These are phyloP conservation scores for Hypena proboscidalis DNA, from an alignment of 2,888 invertebrate genomes.

Conservation along the genomic window DNA sequence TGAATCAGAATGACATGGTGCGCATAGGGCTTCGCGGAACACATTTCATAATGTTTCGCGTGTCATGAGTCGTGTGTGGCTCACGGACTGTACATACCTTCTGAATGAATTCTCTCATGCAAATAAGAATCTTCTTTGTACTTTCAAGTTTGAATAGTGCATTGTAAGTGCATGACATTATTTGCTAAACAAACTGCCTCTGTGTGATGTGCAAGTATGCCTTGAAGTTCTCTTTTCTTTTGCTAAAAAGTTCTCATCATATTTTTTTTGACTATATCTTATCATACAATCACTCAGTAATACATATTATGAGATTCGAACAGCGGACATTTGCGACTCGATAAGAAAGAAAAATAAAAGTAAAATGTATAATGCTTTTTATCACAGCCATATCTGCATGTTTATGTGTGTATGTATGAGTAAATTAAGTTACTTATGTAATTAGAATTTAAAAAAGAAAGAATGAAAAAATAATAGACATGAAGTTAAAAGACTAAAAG, in stretches of 20 bases:
- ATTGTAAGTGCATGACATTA: too few species aligned
- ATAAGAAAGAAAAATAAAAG: too few species aligned
- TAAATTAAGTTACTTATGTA: conserved; percentile 29
- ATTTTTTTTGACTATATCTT: not conserved
- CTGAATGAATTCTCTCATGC: conserved; percentile 1
- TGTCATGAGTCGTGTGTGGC: conserved; percentile 3
- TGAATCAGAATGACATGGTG: not conserved
- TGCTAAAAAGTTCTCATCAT: too few species aligned
- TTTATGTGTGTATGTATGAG: conserved; percentile 13
- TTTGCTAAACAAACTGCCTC: too few species aligned
- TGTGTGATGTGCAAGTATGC: too few species aligned
- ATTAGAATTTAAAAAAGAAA: conserved; percentile 19
- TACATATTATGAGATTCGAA: too few species aligned
- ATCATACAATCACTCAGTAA: not conserved
- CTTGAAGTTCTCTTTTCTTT: too few species aligned
- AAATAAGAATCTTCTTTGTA: not conserved
- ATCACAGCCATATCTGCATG: conserved; percentile 36
- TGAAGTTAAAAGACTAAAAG: conserved; percentile 17
- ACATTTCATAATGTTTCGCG: not conserved
- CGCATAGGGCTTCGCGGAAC: not conserved
- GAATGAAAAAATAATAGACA: conserved; percentile 9
- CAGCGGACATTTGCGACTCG: too few species aligned
- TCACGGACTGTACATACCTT: conserved; percentile 1
- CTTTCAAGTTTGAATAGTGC: too few species aligned
- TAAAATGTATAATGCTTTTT: conserved; percentile 20